A percentile compares a stretch with the other conserved stretches of the same genome.
Conservation (phyloP, 2,113 vertebrate genomes). For the Canis aureus region DNA sequence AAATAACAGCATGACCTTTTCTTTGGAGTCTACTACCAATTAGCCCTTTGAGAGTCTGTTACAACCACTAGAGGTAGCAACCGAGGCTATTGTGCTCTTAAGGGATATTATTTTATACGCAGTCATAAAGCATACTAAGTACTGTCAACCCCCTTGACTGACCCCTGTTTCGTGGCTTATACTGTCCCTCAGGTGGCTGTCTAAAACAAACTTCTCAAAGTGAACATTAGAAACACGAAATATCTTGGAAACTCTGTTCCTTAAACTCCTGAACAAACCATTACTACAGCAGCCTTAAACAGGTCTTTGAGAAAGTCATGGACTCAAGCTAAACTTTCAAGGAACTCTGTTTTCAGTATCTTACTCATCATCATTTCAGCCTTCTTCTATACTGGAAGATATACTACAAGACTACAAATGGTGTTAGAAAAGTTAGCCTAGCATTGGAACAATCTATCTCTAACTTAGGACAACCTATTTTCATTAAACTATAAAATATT, state of each 20-base stretch:
- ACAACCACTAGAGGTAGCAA: neutral
- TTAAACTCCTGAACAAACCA: neutral
- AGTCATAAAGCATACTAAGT: neutral
- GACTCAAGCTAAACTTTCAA: no score
- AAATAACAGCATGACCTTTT: neutral
- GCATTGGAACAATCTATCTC: neutral
- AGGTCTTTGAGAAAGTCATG: neutral
- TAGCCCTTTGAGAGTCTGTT: neutral
- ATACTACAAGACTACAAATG: neutral
- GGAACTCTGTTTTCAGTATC: neutral
- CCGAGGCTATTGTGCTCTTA: neutral
- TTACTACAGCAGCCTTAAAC: neutral
- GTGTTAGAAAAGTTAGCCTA: neutral
- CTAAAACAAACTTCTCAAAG: neutral
- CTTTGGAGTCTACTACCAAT: neutral
- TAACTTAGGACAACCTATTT: neutral
- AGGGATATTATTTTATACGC: neutral
- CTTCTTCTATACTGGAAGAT: neutral
- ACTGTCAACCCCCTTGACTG: neutral
- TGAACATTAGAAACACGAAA: neutral
- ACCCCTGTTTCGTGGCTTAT: neutral
- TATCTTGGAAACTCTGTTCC: neutral
- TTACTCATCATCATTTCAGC: neutral
- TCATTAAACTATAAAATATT: neutral
- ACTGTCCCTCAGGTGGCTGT: neutral